A percentile compares a stretch with the other conserved stretches of the same genome.
Evolutionary conservation across 2,113 vertebrate species (phyloP).

Genomic region (Phylloscopus whistleri): DNA sequence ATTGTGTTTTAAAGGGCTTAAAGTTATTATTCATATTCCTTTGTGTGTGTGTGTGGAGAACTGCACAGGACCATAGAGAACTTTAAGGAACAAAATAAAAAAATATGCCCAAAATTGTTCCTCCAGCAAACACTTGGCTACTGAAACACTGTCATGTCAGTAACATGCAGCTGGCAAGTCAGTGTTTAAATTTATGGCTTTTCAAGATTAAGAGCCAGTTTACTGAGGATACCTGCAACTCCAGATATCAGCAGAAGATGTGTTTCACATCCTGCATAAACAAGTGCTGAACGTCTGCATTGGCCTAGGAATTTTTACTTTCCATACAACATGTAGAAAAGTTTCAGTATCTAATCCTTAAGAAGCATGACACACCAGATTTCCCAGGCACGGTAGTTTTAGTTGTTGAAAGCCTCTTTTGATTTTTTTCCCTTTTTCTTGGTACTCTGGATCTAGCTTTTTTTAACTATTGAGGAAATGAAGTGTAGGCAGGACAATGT

Average conservation of each 20-base stretch:
- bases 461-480: background rate
- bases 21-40: background rate
- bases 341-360: background rate
- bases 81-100: background rate
- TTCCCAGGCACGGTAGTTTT: background rate
- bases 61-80: background rate
- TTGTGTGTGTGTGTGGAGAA: accelerated
- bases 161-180: background rate
- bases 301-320: background rate
- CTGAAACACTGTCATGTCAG: background rate
- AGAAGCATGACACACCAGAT: background rate
- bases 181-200: background rate
- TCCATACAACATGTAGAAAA: background rate
- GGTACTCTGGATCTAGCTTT: background rate
- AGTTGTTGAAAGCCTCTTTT: background rate
- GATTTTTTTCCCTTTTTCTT: background rate
- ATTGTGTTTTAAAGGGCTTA: background rate
- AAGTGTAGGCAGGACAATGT: background rate
- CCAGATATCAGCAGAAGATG: background rate
- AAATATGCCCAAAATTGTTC: background rate
- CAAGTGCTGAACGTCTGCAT: accelerated
- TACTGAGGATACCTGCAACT: background rate
- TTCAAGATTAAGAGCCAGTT: background rate
- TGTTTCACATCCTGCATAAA: background rate
- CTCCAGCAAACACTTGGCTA: background rate